Evolutionary conservation across 1,140 invertebrate genomes (phyloP).

Genomic region (Drosophila bocqueti): DNA sequence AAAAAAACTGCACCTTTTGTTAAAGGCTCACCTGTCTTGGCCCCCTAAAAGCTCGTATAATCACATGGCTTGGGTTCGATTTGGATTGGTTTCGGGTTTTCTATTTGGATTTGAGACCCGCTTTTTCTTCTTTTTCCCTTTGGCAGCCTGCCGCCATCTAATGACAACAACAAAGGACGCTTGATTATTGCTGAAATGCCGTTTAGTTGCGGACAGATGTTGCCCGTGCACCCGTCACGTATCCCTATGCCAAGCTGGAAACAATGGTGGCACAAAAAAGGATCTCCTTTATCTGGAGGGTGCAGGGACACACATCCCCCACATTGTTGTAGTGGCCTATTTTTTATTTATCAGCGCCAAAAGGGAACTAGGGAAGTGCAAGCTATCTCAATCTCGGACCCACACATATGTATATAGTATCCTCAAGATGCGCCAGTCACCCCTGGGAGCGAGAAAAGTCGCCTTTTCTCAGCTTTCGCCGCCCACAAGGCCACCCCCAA

Average conservation of each 20-base stretch:
- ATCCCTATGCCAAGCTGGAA: conserved; percentile 35
- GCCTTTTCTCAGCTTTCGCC: conserved; percentile 6
- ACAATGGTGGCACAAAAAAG: conserved; percentile 22
- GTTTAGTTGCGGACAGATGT: conserved; percentile 51
- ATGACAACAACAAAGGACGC: conserved; percentile 50
- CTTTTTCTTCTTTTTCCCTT: neutral
- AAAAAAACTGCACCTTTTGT: neutral
- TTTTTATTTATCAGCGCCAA: conserved; percentile 43
- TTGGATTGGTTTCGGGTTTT: conserved; percentile 13
- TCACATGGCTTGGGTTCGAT: conserved; percentile 13
- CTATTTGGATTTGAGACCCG: neutral
- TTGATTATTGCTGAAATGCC: conserved; percentile 61
- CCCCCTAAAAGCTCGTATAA: conserved; percentile 15
- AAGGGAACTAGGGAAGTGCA: conserved; percentile 37
- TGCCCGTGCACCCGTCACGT: conserved; percentile 26
- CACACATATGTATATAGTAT: conserved; percentile 4
- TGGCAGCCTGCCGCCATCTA: conserved; percentile 42
- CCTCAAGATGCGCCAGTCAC: conserved; percentile 49
- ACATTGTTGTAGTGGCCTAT: conserved; percentile 26
- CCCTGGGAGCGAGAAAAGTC: conserved; percentile 13
- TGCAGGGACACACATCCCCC: conserved; percentile 6
- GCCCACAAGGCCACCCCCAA: conserved; percentile 47
- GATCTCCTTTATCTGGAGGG: conserved; percentile 12
- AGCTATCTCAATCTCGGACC: conserved; percentile 53
- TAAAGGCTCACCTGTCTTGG: conserved; percentile 3